Evolutionary conservation across 2,113 vertebrate genomes (phyloP), one percentile per base, ranked within the genome.

Genomic region (Tonatia bakeri): DNA sequence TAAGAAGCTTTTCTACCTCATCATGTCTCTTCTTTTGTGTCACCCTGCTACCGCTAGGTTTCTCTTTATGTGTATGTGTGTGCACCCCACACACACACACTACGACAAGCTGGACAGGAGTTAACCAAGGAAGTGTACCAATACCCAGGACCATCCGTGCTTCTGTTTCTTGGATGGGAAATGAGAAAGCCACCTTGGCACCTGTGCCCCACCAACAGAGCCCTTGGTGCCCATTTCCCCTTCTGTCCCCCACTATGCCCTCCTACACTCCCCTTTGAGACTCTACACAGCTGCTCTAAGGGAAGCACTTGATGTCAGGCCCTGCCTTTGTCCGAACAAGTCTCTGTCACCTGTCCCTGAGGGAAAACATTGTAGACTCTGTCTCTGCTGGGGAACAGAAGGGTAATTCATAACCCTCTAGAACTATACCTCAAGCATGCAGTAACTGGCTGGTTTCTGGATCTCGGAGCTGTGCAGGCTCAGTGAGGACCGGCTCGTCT

Each of bases 41-140:
- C 9, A 17, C 65, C n/a, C 65, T 10, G 52, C 26, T 15, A 24
- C 79, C 40, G 5, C 15, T 11, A 17, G 31, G 31, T n/a, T 54
- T 75, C 81, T 65, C 24, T n/a, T 54, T 10, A 52, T 16, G 13
- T 28, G 3, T 31, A 0, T 36, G 7, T 3, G 1, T 12, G 6
- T 6, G 5, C 50, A 17, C 9, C 20, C 65, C 22, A 64, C 3
- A 12, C n/a, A 79, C 43, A 13, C 40, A 31, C 36, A 33, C 47
- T 61, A 28, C 20, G 31, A 50, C 7, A 50, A 36, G 2, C 92
- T 28, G 5, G 69, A 17, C 54, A 67, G 43, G 22, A 11, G 26
- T 10, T 36, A 20, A n/a, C 81, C 59, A 81, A 64, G 36, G 26
- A 7, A 84, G 50, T 43, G 16, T 38, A 69, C 31, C 13, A 31